These are phyloP conservation scores for Pogonomyrmex californicus DNA, from an alignment of 1,140 invertebrate genomes.

Conservation along the genomic window DNA sequence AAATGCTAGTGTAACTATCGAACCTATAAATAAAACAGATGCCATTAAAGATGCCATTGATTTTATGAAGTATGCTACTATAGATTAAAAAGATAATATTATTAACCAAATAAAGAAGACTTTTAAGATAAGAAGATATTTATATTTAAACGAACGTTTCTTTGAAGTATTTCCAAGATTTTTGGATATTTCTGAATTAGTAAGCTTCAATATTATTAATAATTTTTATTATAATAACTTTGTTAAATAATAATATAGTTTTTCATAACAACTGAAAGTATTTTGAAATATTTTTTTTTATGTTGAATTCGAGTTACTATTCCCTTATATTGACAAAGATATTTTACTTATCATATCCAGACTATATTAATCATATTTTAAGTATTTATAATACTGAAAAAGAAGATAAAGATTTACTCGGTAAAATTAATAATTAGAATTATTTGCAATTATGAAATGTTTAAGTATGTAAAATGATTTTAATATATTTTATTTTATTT, in stretches of 20 bases:
- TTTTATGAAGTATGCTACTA: not conserved
- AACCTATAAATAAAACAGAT: not conserved
- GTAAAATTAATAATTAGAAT: not conserved
- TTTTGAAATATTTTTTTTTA: not conserved
- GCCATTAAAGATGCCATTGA: not conserved
- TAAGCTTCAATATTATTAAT: too few relatives aligned
- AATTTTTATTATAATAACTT: too few relatives aligned
- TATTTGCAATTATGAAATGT: not conserved
- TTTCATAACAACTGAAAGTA: slow-evolving; percentile 5
- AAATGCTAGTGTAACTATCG: not conserved
- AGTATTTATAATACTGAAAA: not conserved
- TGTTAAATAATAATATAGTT: too few relatives aligned
- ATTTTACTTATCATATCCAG: not conserved
- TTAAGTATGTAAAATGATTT: not conserved
- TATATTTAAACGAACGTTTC: not conserved
- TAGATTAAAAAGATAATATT: not conserved
- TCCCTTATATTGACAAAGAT: slow-evolving; percentile 1
- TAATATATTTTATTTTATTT: not conserved
- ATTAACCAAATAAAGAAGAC: not conserved
- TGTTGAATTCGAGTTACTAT: slow-evolving; percentile 14
- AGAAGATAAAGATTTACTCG: not conserved
- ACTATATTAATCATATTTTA: not conserved
- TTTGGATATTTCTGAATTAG: too few relatives aligned
- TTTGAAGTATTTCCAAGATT: not conserved
- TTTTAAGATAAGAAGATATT: not conserved